phyloP scores from a whole-genome alignment of 2,888 invertebrate species.

The Lymantria dispar region DNA sequence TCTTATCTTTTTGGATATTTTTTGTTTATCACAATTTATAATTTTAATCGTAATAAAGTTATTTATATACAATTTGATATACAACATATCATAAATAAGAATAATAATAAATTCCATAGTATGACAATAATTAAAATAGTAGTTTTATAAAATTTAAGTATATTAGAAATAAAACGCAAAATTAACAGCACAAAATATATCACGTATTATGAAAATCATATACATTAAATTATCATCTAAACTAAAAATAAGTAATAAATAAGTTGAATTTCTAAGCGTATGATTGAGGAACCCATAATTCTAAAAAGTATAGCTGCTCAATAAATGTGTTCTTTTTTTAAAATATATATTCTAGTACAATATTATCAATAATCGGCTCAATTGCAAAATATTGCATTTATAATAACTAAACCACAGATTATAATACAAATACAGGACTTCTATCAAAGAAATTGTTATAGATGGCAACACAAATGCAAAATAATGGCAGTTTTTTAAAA shows the following conservation, averaged over 20 bases:
- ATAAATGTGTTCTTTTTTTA: neutral
- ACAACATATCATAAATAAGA: too few relatives aligned
- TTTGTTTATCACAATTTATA: too few relatives aligned
- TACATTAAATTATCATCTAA: neutral
- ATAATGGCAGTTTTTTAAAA: neutral
- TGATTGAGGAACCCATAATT: slow-evolving; percentile 22
- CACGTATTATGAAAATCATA: neutral
- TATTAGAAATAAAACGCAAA: too few relatives aligned
- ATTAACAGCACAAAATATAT: too few relatives aligned
- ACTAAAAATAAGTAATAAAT: neutral
- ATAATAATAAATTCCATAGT: too few relatives aligned
- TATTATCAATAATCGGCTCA: neutral
- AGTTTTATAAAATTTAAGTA: too few relatives aligned
- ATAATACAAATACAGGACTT: neutral
- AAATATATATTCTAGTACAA: neutral
- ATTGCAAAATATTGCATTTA: neutral
- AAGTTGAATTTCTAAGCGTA: slow-evolving; percentile 26
- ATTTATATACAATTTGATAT: too few relatives aligned
- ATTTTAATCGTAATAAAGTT: too few relatives aligned
- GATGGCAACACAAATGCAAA: neutral
- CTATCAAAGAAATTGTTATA: neutral
- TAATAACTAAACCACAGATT: neutral
- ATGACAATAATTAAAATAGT: too few relatives aligned
- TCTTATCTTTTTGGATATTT: too few relatives aligned
- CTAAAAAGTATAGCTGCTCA: slow-evolving; percentile 21